Base-by-base conservation (phyloP, 2,113 vertebrate genomes). In the Piprites chloris region DNA sequence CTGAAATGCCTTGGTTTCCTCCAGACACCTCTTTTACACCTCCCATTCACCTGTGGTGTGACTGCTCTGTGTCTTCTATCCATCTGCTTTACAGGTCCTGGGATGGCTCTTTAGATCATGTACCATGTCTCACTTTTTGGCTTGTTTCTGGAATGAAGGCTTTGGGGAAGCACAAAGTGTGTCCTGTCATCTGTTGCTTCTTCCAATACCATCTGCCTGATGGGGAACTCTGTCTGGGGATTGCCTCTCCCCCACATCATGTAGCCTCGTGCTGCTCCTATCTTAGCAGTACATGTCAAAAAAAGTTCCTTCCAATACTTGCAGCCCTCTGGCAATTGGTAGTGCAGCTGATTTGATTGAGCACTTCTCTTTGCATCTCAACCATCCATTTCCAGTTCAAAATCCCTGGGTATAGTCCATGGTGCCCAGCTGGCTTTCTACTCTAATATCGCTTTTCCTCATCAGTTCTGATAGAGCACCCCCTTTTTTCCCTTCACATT, bases 1-100 rank as follows among this genome's bases (percentile, higher is more conserved):
- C 21, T 85, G 67, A 81, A 84, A 53, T 66, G n/a, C 71, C 32
- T 83, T 66, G n/a, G 44, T 66, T 88, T 92, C 17, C 39, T 89
- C 28, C 2, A 7, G 84, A 41, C 19, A 21, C 2, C 22, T 9
- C 19, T 84, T 56, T 80, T 84, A 32, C 6, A 49, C 13, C 32
- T 85, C 41, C 32, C 4, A 0, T 90, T 76, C n/a, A 17, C 19
- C 7, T 49, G 0, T 33, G 55, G 23, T 1, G 0, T 0, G 4
- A 27, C 44, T 76, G 22, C 21, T 84, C 11, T 11, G 5, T 44
- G 17, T 53, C 46, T 80, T 83, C 72, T 88, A 42, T 53, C 46
- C 59, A 6, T 75, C 37, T 53, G 55, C 22, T 88, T 52, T 80
- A 24, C 49, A 41, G 67, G 53, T 58, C 55, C 42, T 1, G 1